These are phyloP conservation scores for Pseudopipra pipra DNA, from an alignment of 2,113 vertebrate species.

Conservation along the genomic window DNA sequence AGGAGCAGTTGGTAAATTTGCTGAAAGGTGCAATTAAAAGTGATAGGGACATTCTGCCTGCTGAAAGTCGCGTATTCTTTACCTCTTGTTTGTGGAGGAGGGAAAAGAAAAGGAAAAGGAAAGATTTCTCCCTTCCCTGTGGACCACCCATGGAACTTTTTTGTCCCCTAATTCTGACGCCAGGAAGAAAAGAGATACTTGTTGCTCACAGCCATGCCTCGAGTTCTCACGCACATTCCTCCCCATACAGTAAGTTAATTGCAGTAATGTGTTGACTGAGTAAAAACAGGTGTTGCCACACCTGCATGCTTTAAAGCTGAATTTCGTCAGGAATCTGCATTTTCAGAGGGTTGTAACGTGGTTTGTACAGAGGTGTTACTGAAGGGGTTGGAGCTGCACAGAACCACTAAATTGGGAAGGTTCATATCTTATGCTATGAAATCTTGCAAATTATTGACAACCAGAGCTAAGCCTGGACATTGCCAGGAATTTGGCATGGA, in stretches of 20 bases:
- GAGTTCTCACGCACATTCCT: neutral
- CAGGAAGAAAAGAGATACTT: slow-evolving; percentile 62
- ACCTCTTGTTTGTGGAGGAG: neutral
- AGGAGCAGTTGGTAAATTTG: neutral
- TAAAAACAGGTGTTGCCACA: slow-evolving; percentile 68
- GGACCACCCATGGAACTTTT: slow-evolving; percentile 76
- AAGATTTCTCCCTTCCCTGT: neutral
- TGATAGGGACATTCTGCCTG: neutral
- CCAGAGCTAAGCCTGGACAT: neutral
- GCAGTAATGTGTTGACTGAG: slow-evolving; percentile 15
- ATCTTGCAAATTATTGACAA: neutral
- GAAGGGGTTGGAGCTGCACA: neutral
- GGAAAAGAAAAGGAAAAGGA: slow-evolving; percentile 20
- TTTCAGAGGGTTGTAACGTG: neutral
- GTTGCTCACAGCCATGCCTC: slow-evolving; percentile 29
- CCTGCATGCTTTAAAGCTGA: slow-evolving; percentile 65
- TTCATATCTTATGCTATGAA: neutral
- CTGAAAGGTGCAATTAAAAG: slow-evolving; percentile 28
- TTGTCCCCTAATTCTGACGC: slow-evolving; percentile 64
- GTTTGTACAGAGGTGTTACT: neutral
- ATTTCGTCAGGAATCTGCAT: neutral
- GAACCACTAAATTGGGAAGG: neutral
- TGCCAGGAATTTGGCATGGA: rapidly evolving
- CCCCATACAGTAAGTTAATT: slow-evolving; percentile 52
- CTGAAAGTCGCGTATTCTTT: slow-evolving; percentile 38